phyloP scores from a whole-genome alignment of 2,113 vertebrate genomes.

The Engystomops pustulosus region DNA sequence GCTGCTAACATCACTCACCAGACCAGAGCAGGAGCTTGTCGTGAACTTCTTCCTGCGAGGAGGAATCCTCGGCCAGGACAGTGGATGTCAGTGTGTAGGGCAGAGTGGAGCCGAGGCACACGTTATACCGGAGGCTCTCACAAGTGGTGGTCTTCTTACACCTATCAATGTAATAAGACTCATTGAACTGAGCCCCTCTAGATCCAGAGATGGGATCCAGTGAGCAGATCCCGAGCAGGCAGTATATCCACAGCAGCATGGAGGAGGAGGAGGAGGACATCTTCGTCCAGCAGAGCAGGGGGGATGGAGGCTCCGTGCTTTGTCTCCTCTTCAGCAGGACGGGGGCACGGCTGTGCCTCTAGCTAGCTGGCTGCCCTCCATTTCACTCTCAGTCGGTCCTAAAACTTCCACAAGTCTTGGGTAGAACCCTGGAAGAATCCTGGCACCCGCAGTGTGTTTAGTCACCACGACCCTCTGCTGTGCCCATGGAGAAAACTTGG shows the following conservation, averaged over 20 bases:
- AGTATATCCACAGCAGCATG: constrained; percentile 71
- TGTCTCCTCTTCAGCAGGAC: constrained; percentile 15
- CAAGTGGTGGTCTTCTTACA: constrained; percentile 85
- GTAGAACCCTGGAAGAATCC: neutral
- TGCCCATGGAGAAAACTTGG: constrained; percentile 33
- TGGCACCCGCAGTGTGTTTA: constrained; percentile 4
- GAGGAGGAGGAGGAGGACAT: constrained; percentile 71
- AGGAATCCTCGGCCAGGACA: constrained; percentile 86
- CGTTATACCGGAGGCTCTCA: constrained; percentile 82
- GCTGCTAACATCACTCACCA: too few relatives aligned
- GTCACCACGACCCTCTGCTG: neutral
- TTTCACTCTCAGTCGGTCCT: constrained; percentile 18
- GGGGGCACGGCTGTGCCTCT: constrained; percentile 63
- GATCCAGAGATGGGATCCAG: constrained; percentile 60
- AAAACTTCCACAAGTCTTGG: neutral
- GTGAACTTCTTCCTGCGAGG: constrained; percentile 85
- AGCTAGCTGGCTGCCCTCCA: constrained; percentile 50
- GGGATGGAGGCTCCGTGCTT: neutral
- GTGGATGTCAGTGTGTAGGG: constrained; percentile 91
- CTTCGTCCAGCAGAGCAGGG: constrained; percentile 64
- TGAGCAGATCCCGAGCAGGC: constrained; percentile 60
- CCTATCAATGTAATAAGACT: constrained; percentile 73
- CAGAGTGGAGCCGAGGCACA: constrained; percentile 86
- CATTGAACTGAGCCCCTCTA: constrained; percentile 68
- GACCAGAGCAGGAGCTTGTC: constrained; percentile 92